Evolutionary conservation across 2,888 invertebrate genomes (phyloP), one percentile per base, ranked within the genome.

Genomic region (Apomyelois bistriatella): DNA sequence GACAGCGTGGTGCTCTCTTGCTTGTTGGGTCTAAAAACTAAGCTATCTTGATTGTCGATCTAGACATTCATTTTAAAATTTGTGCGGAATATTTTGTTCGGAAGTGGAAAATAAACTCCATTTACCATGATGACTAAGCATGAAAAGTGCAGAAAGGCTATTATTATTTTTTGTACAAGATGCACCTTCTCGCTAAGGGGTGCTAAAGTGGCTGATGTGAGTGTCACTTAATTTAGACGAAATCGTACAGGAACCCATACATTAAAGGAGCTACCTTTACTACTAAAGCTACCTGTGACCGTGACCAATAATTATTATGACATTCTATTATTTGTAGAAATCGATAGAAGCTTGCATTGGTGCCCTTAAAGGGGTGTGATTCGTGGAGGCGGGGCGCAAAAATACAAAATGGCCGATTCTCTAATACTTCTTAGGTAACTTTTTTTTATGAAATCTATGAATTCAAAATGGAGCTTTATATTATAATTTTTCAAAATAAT

Each of bases 1-100:
- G 82, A 59, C 77, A 85, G 82, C 89, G 82, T 71, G 59, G 64
- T 73, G 72, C 82, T 79, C 87, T 79, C 85, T 87, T 88, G 86
- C 86, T 82, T 74, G 57, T 48, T 42, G 41, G 15, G 40, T 41
- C 36, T 62, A 46, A n/a, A n/a, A n/a, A n/a, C n/a, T 13, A 30
- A 13, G 10, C 10, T 12, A 8, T 32, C 30, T 46, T 3, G 30
- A 28, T 30, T 8, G 32, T 32, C 1, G 7, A 32, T 3, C 32
- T 22, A 22, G 5, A 22, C 2, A 22, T 5, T 22, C 5, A 22
- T 22, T 46, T 47, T 35, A 10, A 1, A 12, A n/a, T 15, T 13
- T 35, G 2, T 10, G 32, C 8, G 6, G 8, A 9, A 22, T 2
- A 22, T 22, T 22, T 22, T 22, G 2, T 5, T 13, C 28, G 1